These are phyloP conservation scores for Tapera naevia DNA, from an alignment of 2,797 vertebrate species.

Conservation along the genomic window DNA sequence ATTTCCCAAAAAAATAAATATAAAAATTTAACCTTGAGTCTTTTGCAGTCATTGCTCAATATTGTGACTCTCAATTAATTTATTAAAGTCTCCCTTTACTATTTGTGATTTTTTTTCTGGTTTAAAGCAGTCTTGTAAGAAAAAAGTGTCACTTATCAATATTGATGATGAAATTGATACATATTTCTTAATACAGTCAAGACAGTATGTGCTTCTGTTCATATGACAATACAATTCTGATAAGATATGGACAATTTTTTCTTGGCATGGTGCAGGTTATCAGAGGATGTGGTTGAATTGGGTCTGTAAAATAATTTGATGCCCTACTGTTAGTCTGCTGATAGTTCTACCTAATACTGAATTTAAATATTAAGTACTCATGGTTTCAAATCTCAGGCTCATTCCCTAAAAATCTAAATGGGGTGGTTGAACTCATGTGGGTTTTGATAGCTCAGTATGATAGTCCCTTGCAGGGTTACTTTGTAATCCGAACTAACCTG, in stretches of 20 bases:
- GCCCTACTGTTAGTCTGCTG: not conserved
- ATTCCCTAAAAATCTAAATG: not conserved
- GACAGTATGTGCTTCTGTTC: not conserved
- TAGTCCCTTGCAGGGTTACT: not conserved
- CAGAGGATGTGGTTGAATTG: not conserved
- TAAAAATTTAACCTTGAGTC: not conserved
- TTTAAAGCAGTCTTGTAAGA: constrained; percentile 5
- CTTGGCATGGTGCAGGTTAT: not conserved
- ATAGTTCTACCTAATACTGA: not conserved
- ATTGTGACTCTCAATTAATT: not conserved
- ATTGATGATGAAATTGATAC: constrained; percentile 41
- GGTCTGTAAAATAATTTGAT: not conserved
- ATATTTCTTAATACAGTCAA: constrained; percentile 29
- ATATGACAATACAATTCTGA: not conserved
- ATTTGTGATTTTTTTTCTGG: not conserved
- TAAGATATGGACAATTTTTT: not conserved
- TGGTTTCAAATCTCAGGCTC: not conserved
- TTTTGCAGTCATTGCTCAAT: not conserved
- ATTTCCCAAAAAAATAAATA: not conserved
- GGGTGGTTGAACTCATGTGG: not conserved
- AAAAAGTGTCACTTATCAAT: constrained; percentile 25
- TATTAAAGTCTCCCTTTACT: not conserved
- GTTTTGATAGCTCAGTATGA: not conserved
- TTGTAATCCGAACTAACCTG: not conserved
- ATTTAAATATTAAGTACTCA: not conserved